Base-by-base conservation (phyloP, 2,888 invertebrate species). In the Standfussiana lucernea region DNA sequence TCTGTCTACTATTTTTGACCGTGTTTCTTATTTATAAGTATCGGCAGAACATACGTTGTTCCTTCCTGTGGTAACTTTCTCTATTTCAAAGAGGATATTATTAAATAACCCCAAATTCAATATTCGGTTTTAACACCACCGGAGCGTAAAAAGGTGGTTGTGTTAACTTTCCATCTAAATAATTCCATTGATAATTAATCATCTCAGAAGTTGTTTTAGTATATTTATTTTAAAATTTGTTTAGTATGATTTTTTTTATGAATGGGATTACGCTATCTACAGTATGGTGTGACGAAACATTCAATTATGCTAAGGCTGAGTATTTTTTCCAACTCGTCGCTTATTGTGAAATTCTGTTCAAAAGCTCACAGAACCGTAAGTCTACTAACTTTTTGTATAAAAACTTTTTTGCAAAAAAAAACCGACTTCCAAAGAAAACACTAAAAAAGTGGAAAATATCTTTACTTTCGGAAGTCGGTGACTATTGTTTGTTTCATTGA, bases 131-230 rank as follows among this genome's bases (percentile, higher is more conserved):
- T 50, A 78, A 68, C 79, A 68, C 47, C 45, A 68, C 5, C 28
- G 11, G 50, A 83, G 53, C 62, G 53, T 56, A 56, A 78, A 68
- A 79, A 68, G 47, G 32, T 21, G 10, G 18, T 40, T 64, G 10
- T 59, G 32, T 79, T 84, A 28, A 64, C 37, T 69, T 80, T 64
- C n/a, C 45, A 56, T 35, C 21, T 24, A 83, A 78, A 78, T 40
- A 53, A 79, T 84, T 84, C 47, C 35, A 21, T 78, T 47, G 40
- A 68, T n/a, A n/a, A n/a, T n/a, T n/a, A n/a, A 40, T 78, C 40
- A 64, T 78, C 69, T 50, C 68, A n/a, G 64, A 50, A 56, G 62
- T 79, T 68, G 47, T 42, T 79, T 68, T 64, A 50, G 67, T 68
- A 10, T 47, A 24, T 1, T 53, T n/a, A 53, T 53, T 53, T 53